Base-by-base conservation (phyloP, 1,140 invertebrate genomes). In the Bombus waltoni region DNA sequence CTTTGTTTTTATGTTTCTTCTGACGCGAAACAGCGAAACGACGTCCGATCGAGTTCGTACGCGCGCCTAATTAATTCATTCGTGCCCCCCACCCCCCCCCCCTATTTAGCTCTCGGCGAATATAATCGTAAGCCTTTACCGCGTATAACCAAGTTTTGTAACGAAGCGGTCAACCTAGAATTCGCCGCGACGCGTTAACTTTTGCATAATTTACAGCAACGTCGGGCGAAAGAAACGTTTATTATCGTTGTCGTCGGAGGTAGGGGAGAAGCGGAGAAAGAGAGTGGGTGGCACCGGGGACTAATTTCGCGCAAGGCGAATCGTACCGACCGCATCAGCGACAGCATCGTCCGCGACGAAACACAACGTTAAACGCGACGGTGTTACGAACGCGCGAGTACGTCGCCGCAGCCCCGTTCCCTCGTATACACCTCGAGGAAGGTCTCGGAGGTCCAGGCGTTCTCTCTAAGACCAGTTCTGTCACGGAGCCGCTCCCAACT, bases 401-500 rank as follows among this genome's bases (percentile, higher is more conserved):
- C 38, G 38, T 38, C 38, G 38, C 38, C 2, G 38, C 38, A 38
- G 38, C 38, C 38, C 38, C 38, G 47, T 53, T 53, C 18, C 18
- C 47, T 53, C 15, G 35, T 73, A 70, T 18, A 47, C 73, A 59
- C 57, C 77, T 38, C 59, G 84, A 44, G 68, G 80, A 79, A 84
- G 81, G 85, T 65, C 74, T 72, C 15, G 42, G 71, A 70, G 71
- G 86, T 87, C 80, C 81, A 40, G 32, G 81, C 79, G 77, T 77
- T 47, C 80, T 47, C 80, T 88, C 68, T 77, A 78, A 88, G 91
- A 92, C 89, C 91, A 93, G 92, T 93, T 93, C 87, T 90, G 91
- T 88, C 89, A 91, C 87, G 85, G 87, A 84, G 90, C 92, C 92
- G 91, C 92, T 93, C 91, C 93, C 92, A 93, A 90, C 87, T 91